phyloP scores from a whole-genome alignment of 2,888 invertebrate genomes.

The Acleris cristana region DNA sequence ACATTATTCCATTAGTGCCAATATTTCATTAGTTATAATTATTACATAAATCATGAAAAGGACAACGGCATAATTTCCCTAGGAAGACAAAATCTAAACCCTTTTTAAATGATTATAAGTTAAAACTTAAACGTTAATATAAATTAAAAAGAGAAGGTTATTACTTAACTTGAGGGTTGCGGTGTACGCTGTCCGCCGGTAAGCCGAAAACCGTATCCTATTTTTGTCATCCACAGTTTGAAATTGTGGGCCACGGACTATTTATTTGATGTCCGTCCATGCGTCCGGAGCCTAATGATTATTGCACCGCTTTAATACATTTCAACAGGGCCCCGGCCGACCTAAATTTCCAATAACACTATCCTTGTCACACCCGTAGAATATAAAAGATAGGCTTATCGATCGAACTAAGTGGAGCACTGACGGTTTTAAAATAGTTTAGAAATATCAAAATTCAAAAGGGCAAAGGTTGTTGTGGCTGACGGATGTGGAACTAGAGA shows the following conservation, averaged over 20 bases:
- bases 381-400: constrained; percentile 32
- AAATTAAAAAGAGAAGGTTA: constrained; percentile 1
- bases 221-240: constrained; percentile 31
- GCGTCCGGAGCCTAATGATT: constrained; percentile 34
- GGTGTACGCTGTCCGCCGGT: constrained; percentile 24
- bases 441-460: constrained; percentile 27
- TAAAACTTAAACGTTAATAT: too few species aligned
- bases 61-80: too few species aligned
- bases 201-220: constrained; percentile 33
- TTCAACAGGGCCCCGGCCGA: constrained; percentile 25
- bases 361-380: constrained; percentile 11
- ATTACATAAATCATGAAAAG: too few species aligned
- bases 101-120: too few species aligned
- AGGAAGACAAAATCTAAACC: too few species aligned
- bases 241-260: constrained; percentile 34
- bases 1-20: too few species aligned
- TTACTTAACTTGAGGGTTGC: constrained; percentile 2
- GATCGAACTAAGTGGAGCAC: constrained; percentile 30
- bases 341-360: constrained; percentile 22
- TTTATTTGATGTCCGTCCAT: constrained; percentile 39
- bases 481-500: constrained; percentile 19
- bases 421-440: constrained; percentile 31
- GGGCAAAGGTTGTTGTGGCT: constrained; percentile 28
- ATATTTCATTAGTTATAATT: too few species aligned
- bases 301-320: constrained; percentile 35